These are phyloP conservation scores for Eupithecia insigniata DNA, from an alignment of 2,888 invertebrate species.

Conservation along the genomic window DNA sequence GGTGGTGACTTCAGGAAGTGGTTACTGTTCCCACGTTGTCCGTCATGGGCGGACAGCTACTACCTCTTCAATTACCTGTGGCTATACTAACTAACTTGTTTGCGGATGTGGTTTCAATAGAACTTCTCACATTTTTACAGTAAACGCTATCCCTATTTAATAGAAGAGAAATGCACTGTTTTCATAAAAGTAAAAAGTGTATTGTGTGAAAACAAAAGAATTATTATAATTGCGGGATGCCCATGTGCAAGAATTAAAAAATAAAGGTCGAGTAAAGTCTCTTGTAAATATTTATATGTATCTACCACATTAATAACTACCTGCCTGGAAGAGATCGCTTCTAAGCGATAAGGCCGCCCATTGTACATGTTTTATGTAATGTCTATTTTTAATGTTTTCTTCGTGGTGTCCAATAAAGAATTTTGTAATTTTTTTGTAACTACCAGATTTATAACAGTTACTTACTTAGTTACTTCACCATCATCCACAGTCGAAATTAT, in stretches of 20 bases:
- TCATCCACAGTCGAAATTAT: background rate
- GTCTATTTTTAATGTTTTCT: too few species aligned
- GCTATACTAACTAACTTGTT: conserved; percentile 18
- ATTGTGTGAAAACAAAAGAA: conserved; percentile 14
- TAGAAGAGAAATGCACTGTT: conserved; percentile 21
- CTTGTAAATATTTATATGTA: background rate
- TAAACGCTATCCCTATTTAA: conserved; percentile 25
- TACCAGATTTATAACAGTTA: background rate
- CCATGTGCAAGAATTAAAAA: conserved; percentile 8
- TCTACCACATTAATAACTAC: too few species aligned
- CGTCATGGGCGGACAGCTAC: conserved; percentile 4
- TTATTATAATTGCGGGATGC: conserved; percentile 9
- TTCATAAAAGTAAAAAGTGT: conserved; percentile 15
- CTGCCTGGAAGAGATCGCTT: too few species aligned
- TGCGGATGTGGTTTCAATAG: conserved; percentile 29
- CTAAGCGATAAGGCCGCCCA: too few species aligned
- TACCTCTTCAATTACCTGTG: background rate
- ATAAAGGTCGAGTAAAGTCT: background rate
- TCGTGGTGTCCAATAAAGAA: too few species aligned
- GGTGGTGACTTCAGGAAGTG: conserved; percentile 9
- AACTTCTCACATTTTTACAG: conserved; percentile 34
- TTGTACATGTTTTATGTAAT: too few species aligned
- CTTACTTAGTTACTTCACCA: background rate
- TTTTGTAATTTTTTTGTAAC: too few species aligned
- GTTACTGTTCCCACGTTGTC: conserved; percentile 4